Conservation (phyloP, 2,113 vertebrate genomes). For the Uria aalge region DNA sequence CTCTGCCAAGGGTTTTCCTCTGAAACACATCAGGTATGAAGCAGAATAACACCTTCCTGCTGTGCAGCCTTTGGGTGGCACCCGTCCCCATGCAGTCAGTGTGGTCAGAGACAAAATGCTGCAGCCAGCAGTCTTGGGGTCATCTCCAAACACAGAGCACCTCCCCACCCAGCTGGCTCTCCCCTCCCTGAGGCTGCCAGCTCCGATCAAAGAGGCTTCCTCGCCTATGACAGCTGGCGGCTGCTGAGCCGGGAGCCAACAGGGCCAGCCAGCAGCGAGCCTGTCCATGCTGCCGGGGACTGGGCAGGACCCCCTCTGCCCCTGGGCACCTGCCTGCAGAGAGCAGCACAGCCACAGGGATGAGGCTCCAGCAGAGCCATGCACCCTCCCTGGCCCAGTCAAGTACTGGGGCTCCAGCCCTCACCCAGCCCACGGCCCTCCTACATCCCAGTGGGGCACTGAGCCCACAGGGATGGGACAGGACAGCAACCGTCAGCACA, state of each 20-base stretch:
- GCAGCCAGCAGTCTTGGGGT: not conserved
- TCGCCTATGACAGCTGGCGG: fast-evolving
- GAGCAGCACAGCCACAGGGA: not conserved
- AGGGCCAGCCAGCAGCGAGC: not conserved
- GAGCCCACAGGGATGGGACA: not conserved
- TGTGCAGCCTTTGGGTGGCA: not conserved
- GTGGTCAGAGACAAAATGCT: not conserved
- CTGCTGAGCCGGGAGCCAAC: not conserved
- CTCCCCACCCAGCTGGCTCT: not conserved
- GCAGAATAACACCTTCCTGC: not conserved
- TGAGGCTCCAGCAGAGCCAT: not conserved
- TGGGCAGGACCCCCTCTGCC: not conserved
- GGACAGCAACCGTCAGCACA: not conserved
- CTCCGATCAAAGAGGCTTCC: not conserved
- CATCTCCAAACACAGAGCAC: not conserved
- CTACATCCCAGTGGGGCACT: not conserved
- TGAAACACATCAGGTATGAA: not conserved
- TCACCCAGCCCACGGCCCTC: not conserved
- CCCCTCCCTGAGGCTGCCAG: no score
- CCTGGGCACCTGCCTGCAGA: not conserved
- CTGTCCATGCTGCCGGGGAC: not conserved
- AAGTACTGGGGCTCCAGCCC: not conserved
- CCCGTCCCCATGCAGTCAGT: fast-evolving
- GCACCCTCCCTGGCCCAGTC: not conserved
- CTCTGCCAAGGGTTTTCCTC: not conserved